Conservation (phyloP, 2,113 vertebrate species). For the Mola mola region DNA sequence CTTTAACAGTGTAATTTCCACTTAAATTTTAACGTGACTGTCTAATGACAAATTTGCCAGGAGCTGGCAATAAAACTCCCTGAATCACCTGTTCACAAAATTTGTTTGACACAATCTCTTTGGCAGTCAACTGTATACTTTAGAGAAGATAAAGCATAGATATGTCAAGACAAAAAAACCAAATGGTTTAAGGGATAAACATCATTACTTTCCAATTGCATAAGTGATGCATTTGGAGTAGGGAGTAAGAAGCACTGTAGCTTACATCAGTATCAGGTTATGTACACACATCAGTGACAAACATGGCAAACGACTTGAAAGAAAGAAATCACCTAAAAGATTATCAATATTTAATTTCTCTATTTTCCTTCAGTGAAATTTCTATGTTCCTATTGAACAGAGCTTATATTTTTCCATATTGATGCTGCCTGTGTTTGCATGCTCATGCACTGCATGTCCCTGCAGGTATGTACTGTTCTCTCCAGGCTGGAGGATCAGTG, state of each 20-base stretch:
- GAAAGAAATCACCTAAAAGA: no score
- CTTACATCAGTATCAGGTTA: slow-evolving; percentile 1
- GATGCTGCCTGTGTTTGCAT: slow-evolving; percentile 84
- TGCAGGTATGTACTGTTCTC: slow-evolving; percentile 44
- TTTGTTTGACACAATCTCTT: not conserved
- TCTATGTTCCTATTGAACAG: slow-evolving; percentile 28
- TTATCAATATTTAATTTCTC: no score
- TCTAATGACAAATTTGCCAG: slow-evolving; percentile 8
- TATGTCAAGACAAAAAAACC: not conserved
- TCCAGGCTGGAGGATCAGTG: slow-evolving; percentile 68
- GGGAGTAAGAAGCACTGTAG: not conserved
- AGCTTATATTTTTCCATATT: slow-evolving; percentile 64
- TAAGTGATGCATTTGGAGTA: not conserved
- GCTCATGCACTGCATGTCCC: slow-evolving; percentile 71
- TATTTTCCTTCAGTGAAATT: no score
- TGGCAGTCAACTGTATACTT: no score
- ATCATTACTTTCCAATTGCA: not conserved
- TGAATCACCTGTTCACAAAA: no score
- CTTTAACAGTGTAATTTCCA: no score
- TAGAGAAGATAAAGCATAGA: no score
- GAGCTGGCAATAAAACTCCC: slow-evolving; percentile 20
- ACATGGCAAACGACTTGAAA: not conserved
- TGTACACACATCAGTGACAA: not conserved
- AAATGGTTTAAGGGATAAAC: not conserved
- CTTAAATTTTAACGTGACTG: no score